Evolutionary conservation across 2,888 invertebrate species (phyloP).

Genomic region (Epirrhoe alternata): DNA sequence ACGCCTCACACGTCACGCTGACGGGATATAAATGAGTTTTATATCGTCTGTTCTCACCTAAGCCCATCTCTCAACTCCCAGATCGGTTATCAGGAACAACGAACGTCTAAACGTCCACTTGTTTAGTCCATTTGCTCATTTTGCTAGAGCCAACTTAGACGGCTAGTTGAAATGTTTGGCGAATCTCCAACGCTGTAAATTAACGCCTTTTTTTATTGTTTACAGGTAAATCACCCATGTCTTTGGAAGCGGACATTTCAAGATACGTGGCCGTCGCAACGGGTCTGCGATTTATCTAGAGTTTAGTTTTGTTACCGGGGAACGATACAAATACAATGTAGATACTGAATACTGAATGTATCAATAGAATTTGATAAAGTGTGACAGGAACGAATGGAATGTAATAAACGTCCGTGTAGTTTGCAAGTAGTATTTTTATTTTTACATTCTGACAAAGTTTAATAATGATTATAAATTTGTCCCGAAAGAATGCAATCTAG

Average conservation of each 20-base stretch:
- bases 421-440: slow-evolving; percentile 37
- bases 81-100: slow-evolving; percentile 73
- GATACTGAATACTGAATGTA: slow-evolving; percentile 30
- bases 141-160: slow-evolving; percentile 77
- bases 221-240: slow-evolving; percentile 81
- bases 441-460: slow-evolving; percentile 13
- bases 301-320: slow-evolving; percentile 47
- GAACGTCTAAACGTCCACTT: slow-evolving; percentile 67
- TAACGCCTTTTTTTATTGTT: slow-evolving; percentile 80
- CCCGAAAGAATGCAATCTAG: no score
- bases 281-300: slow-evolving; percentile 46
- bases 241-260: slow-evolving; percentile 62
- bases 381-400: slow-evolving; percentile 19
- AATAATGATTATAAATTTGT: neutral
- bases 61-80: slow-evolving; percentile 71
- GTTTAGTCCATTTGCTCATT: slow-evolving; percentile 80
- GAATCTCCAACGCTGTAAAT: slow-evolving; percentile 77
- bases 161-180: slow-evolving; percentile 82
- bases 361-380: slow-evolving; percentile 21
- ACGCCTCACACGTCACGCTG: slow-evolving; percentile 77
- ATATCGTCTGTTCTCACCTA: slow-evolving; percentile 81
- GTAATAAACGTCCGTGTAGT: slow-evolving; percentile 38
- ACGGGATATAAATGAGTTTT: slow-evolving; percentile 82
- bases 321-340: slow-evolving; percentile 23
- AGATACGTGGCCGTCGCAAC: slow-evolving; percentile 55